Evolutionary conservation across 2,797 vertebrate species (phyloP), one percentile per base, ranked within the genome.

Genomic region (Sebastes nivosus): DNA sequence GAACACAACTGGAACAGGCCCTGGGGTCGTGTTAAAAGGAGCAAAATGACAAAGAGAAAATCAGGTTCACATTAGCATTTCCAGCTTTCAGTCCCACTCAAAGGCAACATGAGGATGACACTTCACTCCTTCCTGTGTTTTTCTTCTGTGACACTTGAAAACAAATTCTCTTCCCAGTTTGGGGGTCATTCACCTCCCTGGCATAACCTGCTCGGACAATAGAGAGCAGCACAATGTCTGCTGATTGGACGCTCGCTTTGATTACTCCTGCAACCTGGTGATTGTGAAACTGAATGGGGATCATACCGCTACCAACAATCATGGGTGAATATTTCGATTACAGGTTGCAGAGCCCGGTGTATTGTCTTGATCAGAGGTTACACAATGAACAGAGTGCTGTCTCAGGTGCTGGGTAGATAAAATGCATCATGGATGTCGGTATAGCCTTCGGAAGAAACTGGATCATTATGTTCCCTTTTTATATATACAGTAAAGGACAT

Each of bases 191-290:
- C 80, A 71, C 75, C 80, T 80, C 66, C 60, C 66, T 16, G 77
- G 64, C 68, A 29, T 68, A 77, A 77, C 57, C 6, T 11, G 29
- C 72, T 74, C 4, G 42, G 81, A 85, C 77, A 83, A 89, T 72
- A 50, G 70, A 38, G 70, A 61, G 70, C 57, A 22, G 79, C 88
- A 94, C 91, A 92, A 92, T 89, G 77, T 65, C 59, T 20, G 55
- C 85, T 91, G 92, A 94, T 94, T 88, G 77, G 87, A 91, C 8
- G 38, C 75, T 81, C 9, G 0, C 27, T 55, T 63, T 91, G 86
- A 92, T 92, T 93, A 74, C 80, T 85, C 65, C 80, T 75, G 69
- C 74, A 38, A 84, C 77, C 74, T 20, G 71, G n/a, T 64, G 84
- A 88, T 79, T 85, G 82, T 79, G 79, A 82, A 82, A 60, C 34